These are phyloP conservation scores for Melipona quadrifasciata DNA, from an alignment of 1,140 invertebrate species.

Conservation along the genomic window DNA sequence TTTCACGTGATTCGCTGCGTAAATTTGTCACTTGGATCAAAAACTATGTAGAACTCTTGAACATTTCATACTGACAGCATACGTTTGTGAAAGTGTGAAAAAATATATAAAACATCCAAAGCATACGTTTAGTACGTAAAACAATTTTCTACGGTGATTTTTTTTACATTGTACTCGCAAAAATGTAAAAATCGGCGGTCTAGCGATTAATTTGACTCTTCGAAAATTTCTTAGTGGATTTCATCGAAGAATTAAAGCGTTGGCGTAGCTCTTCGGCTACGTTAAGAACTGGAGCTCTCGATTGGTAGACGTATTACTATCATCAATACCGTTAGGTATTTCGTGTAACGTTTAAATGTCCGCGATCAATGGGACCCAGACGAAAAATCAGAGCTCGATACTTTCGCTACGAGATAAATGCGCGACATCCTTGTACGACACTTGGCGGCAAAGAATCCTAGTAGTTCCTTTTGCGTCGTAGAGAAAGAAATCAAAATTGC, in stretches of 20 bases:
- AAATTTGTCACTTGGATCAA: not conserved
- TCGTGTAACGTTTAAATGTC: not conserved
- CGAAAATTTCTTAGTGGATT: not conserved
- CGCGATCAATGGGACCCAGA: not conserved
- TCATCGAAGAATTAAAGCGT: not conserved
- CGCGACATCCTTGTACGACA: too few relatives aligned
- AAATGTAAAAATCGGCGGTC: too few relatives aligned
- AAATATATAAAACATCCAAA: too few relatives aligned
- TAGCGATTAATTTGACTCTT: not conserved
- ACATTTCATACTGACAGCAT: not conserved
- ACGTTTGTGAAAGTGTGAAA: too few relatives aligned
- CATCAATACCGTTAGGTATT: conserved; percentile 20
- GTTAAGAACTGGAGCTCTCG: not conserved
- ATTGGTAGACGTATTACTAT: conserved; percentile 5
- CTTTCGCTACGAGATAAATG: not conserved
- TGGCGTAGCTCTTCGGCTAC: not conserved
- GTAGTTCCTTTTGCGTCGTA: not conserved
- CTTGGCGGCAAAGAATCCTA: not conserved
- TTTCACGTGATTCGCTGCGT: too few relatives aligned
- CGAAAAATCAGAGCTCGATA: not conserved
- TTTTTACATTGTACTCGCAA: too few relatives aligned
- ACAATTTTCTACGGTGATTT: too few relatives aligned
- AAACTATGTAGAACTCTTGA: not conserved
- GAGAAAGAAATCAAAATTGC: not conserved
- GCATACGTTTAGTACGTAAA: too few relatives aligned